Evolutionary conservation across 2,888 invertebrate species (phyloP), one percentile per base, ranked within the genome.

Genomic region (Syritta pipiens): DNA sequence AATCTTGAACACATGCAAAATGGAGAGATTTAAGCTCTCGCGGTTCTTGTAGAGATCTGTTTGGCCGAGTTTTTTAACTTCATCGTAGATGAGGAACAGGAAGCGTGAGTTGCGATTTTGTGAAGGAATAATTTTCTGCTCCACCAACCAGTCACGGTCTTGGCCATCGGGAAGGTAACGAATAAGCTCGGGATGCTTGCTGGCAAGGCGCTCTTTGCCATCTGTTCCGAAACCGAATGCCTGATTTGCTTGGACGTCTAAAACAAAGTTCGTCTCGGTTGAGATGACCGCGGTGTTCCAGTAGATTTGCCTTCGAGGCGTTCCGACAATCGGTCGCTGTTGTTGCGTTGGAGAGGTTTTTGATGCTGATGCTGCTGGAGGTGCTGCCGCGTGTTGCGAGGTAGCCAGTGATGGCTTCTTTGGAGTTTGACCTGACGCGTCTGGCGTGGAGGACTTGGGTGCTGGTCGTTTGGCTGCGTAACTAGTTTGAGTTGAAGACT

Each of bases 171-270:
- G 92, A 35, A 91, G 88, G 85, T 93, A 93, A 12, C 92, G 92
- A 84, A 93, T 92, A 14, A 93, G 85, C 76, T 92, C 92, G 0
- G 92, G 92, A 88, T 93, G 92, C 84, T 92, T 92, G 63, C 91
- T 91, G 69, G 92, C 92, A 9, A 93, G 84, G 17, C 92, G 88
- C 17, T 92, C 92, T 83, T 91, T 89, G 9, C 91, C 86, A 57
- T 88, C 88, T 0, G 85, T 86, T 6, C 87, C 85, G 22, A 88
- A 88, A 4, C 89, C 89, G 77, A 89, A 88, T 1, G 88, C 87
- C 26, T 86, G 85, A 74, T 89, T 89, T 0, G 88, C 89, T 63
- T 89, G 88, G 10, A 88, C 87, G 81, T 92, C 92, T 87, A 93
- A 90, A 7, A 93, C 90, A 84, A 93, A 93, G 68, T 90, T 86